Conservation (phyloP, 2,113 vertebrate species). For the Odocoileus virginianus region DNA sequence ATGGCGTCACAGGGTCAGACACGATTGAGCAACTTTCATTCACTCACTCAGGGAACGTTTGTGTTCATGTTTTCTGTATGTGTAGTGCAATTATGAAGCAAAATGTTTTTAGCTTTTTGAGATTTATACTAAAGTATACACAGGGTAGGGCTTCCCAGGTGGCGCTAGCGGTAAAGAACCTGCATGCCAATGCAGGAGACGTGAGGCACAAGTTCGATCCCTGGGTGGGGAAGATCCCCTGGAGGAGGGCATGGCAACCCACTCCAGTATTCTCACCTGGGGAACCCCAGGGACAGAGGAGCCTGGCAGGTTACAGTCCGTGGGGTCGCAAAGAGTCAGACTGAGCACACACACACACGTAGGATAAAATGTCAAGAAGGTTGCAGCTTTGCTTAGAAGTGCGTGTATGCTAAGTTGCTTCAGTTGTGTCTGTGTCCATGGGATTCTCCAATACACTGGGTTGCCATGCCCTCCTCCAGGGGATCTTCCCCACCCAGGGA, state of each 20-base stretch:
- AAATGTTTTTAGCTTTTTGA: neutral
- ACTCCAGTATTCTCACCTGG: neutral
- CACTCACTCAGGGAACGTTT: neutral
- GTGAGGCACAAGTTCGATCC: rapidly evolving
- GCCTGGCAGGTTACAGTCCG: neutral
- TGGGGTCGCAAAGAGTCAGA: neutral
- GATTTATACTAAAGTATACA: neutral
- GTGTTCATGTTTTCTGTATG: neutral
- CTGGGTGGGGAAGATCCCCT: neutral
- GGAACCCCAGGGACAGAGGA: neutral
- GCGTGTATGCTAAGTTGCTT: neutral
- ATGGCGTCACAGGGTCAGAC: neutral
- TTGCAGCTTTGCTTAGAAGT: neutral
- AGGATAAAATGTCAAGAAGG: neutral
- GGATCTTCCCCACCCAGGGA: neutral
- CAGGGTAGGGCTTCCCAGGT: neutral
- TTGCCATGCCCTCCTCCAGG: neutral
- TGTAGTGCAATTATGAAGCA: neutral
- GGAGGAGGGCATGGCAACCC: neutral
- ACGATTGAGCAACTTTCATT: neutral
- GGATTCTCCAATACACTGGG: neutral
- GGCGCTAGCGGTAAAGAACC: neutral
- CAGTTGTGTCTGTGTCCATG: neutral
- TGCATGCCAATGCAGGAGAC: neutral
- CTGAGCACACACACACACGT: neutral